Percentiles rank a stretch among this genome's conserved stretches.
phyloP scores from a whole-genome alignment of 2,113 vertebrate genomes.

The Cardinalis cardinalis region DNA sequence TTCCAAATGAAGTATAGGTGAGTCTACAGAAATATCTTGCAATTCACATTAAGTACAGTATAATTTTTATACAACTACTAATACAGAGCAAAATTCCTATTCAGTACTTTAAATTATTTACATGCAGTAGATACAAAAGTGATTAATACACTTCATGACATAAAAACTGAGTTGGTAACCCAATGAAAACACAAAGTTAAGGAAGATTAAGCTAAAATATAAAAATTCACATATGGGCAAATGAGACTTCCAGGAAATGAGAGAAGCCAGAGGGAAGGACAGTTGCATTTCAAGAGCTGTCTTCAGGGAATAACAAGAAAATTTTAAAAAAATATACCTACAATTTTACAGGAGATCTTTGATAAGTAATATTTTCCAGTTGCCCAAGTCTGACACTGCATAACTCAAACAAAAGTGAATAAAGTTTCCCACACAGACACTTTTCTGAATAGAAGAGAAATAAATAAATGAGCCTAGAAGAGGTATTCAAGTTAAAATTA shows the following conservation, averaged over 20 bases:
- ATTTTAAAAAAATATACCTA: not conserved
- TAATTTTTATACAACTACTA: not conserved
- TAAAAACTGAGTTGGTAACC: not conserved
- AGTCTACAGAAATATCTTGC: not conserved
- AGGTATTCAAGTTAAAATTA: not conserved
- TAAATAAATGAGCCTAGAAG: not conserved
- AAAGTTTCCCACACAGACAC: rapidly evolving
- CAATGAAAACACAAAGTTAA: not conserved
- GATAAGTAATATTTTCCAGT: not conserved
- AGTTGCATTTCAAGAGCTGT: not conserved
- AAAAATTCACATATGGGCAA: not conserved
- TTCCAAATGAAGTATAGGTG: not conserved
- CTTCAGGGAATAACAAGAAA: not conserved
- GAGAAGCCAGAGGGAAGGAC: not conserved
- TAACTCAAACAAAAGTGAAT: not conserved
- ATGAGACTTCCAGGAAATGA: not conserved
- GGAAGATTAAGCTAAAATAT: not conserved
- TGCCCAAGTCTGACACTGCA: not conserved
- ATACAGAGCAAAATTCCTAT: not conserved
- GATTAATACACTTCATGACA: not conserved
- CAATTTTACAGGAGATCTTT: not conserved
- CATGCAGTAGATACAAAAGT: not conserved
- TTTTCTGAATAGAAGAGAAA: not conserved
- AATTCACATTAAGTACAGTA: not conserved
- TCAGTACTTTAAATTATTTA: not conserved